These are phyloP conservation scores for Gasterosteus nipponicus DNA, from an alignment of 2,113 vertebrate species.

Conservation along the genomic window DNA sequence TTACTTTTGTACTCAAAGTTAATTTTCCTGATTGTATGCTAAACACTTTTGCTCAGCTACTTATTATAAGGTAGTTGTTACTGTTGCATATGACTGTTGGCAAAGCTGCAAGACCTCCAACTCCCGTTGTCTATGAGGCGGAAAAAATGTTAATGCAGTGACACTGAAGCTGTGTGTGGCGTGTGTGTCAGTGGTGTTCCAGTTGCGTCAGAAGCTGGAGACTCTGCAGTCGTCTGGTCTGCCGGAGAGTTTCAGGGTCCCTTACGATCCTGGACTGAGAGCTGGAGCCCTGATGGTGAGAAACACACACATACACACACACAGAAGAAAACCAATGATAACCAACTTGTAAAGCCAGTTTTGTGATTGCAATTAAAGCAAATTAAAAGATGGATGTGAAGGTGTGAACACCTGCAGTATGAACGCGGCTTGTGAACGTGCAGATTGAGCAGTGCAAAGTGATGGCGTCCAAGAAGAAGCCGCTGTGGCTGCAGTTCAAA, in stretches of 20 bases:
- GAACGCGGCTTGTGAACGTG: background rate
- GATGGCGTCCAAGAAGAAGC: conserved; percentile 99
- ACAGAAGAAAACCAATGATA: background rate
- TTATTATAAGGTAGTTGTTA: background rate
- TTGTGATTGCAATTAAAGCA: background rate
- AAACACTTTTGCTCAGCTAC: background rate
- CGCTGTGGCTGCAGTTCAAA: conserved; percentile 97
- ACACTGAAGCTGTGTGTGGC: background rate
- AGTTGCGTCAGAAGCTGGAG: conserved; percentile 95
- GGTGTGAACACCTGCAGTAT: background rate
- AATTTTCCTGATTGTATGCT: background rate
- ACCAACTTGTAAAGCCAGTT: background rate
- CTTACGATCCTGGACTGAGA: conserved; percentile 93
- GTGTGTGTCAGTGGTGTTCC: conserved; percentile 85
- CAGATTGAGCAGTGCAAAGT: conserved; percentile 99
- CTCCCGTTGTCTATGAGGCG: background rate
- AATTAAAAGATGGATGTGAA: background rate
- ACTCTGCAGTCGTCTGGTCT: conserved; percentile 87
- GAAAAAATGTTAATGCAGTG: background rate
- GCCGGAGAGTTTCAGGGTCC: conserved; percentile 92
- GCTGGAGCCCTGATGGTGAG: conserved; percentile 93
- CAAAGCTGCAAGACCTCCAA: no score
- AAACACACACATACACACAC: conserved; percentile 14
- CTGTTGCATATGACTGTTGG: background rate
- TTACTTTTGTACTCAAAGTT: no score